Percentiles rank a stretch among this genome's conserved stretches.
Evolutionary conservation across 2,888 invertebrate species (phyloP).

Genomic region (Phorcus lineatus): DNA sequence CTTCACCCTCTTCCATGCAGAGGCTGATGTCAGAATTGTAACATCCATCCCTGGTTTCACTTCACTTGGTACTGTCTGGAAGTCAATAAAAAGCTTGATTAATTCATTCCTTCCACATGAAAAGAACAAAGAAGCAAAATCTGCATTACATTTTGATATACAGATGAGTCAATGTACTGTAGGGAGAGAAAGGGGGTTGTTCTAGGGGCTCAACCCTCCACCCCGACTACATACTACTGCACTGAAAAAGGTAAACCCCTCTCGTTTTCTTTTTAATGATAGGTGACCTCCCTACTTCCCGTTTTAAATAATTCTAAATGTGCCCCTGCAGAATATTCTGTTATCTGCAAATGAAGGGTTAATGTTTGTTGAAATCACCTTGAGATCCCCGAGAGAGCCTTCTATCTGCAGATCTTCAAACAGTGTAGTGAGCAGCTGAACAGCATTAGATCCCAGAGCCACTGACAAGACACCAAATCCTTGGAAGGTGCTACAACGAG

Average conservation of each 20-base stretch:
- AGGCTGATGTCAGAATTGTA: slow-evolving; percentile 54
- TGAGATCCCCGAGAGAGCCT: slow-evolving; percentile 46
- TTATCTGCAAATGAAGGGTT: neutral
- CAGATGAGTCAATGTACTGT: too few relatives aligned
- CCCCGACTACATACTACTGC: too few relatives aligned
- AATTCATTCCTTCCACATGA: too few relatives aligned
- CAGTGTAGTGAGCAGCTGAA: slow-evolving; percentile 85
- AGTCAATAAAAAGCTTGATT: neutral
- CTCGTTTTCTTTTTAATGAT: too few relatives aligned
- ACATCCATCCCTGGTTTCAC: slow-evolving; percentile 50
- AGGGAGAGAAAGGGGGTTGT: too few relatives aligned
- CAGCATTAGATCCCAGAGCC: slow-evolving; percentile 89
- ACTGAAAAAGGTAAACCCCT: too few relatives aligned
- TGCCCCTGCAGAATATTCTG: neutral
- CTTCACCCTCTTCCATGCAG: slow-evolving; percentile 80
- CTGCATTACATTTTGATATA: too few relatives aligned
- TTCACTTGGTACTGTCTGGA: neutral
- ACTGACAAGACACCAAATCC: slow-evolving; percentile 92
- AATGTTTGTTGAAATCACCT: slow-evolving; percentile 26
- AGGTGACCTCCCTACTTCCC: too few relatives aligned
- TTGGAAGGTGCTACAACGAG: slow-evolving; percentile 81
- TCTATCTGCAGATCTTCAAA: slow-evolving; percentile 88
- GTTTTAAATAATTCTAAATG: too few relatives aligned
- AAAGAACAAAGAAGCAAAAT: too few relatives aligned
- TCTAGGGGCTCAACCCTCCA: too few relatives aligned